These are phyloP conservation scores for Lepidocolaptes lacrymiger DNA, from an alignment of 2,797 vertebrate species.

Conservation along the genomic window DNA sequence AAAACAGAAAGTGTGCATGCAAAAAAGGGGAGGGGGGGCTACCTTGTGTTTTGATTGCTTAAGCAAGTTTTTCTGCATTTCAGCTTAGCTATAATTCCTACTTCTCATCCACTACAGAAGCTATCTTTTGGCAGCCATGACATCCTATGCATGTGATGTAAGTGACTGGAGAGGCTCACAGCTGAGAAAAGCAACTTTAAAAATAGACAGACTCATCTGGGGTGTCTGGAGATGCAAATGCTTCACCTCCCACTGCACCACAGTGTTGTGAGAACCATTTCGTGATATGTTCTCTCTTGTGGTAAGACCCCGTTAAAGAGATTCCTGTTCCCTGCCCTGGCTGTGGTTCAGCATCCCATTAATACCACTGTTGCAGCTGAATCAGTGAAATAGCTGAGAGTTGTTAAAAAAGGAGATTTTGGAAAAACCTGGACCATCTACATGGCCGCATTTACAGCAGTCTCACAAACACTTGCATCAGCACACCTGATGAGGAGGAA, in stretches of 20 bases:
- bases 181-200: conserved; percentile 23
- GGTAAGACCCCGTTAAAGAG: not conserved
- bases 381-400: not conserved
- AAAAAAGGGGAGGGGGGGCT: not conserved
- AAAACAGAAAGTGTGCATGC: not conserved
- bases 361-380: not conserved
- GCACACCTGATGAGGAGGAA: not conserved
- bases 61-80: not conserved
- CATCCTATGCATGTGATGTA: not conserved
- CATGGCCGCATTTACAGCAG: not conserved
- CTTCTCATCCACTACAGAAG: not conserved
- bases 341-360: not conserved
- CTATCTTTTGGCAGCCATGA: not conserved
- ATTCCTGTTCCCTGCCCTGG: not conserved
- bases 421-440: not conserved
- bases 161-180: not conserved
- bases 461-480: not conserved
- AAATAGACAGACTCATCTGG: conserved; percentile 15
- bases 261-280: not conserved
- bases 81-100: not conserved
- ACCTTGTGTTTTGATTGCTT: not conserved
- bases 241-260: not conserved
- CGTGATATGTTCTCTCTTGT: not conserved
- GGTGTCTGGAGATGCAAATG: conserved; percentile 17
- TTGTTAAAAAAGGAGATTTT: not conserved